A percentile compares a stretch with the other conserved stretches of the same genome.
These are phyloP conservation scores for Phocides pigmalion DNA, from an alignment of 1,140 invertebrate species.

Conservation along the genomic window DNA sequence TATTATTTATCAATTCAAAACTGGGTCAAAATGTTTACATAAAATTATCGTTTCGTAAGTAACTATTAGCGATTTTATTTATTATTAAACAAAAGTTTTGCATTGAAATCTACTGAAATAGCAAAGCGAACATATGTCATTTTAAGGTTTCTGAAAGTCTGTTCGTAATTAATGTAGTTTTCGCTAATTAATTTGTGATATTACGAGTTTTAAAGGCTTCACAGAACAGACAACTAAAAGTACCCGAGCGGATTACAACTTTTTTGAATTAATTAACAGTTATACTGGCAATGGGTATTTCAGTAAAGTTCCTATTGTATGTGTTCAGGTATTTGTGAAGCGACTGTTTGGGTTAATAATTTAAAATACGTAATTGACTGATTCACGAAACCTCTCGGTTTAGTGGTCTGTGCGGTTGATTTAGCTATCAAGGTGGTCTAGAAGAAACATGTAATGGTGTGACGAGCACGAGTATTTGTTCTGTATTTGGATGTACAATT, in stretches of 20 bases:
- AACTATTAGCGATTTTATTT: too few species aligned
- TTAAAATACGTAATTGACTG: neutral
- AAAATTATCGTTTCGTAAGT: too few species aligned
- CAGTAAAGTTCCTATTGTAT: constrained; percentile 9
- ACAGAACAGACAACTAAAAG: constrained; percentile 33
- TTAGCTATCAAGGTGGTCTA: too few species aligned
- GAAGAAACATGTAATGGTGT: too few species aligned
- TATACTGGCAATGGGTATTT: neutral
- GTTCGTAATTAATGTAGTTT: constrained; percentile 18
- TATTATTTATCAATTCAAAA: too few species aligned
- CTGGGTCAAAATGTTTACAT: too few species aligned
- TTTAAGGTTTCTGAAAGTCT: constrained; percentile 20
- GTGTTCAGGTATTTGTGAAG: constrained; percentile 21
- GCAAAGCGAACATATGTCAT: too few species aligned
- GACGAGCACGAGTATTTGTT: too few species aligned
- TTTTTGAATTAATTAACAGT: constrained; percentile 35
- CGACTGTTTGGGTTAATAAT: constrained; percentile 1
- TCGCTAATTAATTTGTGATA: constrained; percentile 41
- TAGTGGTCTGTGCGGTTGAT: too few species aligned
- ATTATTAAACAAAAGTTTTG: too few species aligned
- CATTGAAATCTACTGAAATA: too few species aligned
- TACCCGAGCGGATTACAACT: constrained; percentile 38
- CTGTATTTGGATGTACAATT: too few species aligned
- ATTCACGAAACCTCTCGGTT: neutral
- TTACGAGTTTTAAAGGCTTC: constrained; percentile 31